phyloP scores from a whole-genome alignment of 2,888 invertebrate species.

The Odontomyia ornata region DNA sequence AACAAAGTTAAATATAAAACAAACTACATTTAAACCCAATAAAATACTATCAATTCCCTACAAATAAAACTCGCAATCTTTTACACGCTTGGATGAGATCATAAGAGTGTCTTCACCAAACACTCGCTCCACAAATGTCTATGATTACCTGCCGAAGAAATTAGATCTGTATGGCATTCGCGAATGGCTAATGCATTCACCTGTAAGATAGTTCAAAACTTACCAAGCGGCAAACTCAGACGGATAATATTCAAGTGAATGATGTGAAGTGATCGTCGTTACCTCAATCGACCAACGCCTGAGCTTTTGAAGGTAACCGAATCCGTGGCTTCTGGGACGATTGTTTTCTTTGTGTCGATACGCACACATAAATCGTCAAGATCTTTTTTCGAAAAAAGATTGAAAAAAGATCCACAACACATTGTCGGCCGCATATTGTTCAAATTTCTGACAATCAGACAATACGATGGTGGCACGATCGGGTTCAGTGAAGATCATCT shows the following conservation, averaged over 20 bases:
- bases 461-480: slow-evolving; percentile 30
- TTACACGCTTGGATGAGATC: not conserved
- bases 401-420: not conserved
- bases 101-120: not conserved
- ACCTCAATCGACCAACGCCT: not conserved
- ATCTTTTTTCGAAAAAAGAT: not conserved
- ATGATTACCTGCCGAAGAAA: too few species aligned
- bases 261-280: slow-evolving; percentile 9
- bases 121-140: not conserved
- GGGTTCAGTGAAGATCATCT: slow-evolving; percentile 38
- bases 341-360: slow-evolving; percentile 15
- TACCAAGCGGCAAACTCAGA: not conserved
- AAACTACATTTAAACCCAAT: too few species aligned
- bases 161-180: not conserved
- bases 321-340: not conserved
- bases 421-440: not conserved
- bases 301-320: not conserved
- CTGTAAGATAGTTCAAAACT: not conserved
- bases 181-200: not conserved
- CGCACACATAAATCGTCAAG: slow-evolving; percentile 17
- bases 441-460: slow-evolving; percentile 30
- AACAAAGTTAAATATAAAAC: too few species aligned
- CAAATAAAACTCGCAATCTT: not conserved
- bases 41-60: too few species aligned
- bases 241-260: slow-evolving; percentile 14